Conservation (phyloP, 2,797 vertebrate genomes). For the Hemibagrus guttatus region DNA sequence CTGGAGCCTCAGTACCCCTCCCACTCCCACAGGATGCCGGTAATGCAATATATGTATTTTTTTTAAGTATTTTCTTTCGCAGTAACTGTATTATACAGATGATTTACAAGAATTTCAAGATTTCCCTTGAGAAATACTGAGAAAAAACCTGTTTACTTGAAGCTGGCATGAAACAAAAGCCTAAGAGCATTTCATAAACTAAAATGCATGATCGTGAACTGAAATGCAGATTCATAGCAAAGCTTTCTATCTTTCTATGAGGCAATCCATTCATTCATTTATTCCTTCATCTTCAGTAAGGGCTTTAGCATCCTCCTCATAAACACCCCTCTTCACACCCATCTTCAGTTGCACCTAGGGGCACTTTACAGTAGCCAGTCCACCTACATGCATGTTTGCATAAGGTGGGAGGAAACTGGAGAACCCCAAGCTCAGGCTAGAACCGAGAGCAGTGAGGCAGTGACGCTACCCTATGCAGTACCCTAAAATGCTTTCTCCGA, state of each 20-base stretch:
- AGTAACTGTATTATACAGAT: neutral
- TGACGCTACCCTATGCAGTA: neutral
- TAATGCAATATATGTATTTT: constrained; percentile 52
- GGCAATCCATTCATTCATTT: neutral
- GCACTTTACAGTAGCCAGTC: neutral
- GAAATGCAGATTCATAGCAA: neutral
- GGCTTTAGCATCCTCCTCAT: neutral
- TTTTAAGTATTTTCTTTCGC: neutral
- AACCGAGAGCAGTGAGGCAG: neutral
- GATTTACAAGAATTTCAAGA: neutral
- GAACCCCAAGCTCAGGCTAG: neutral
- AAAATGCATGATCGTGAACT: neutral
- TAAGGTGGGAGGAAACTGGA: neutral
- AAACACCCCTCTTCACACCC: neutral
- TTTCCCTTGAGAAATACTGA: neutral
- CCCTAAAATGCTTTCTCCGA: neutral
- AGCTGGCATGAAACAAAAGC: neutral
- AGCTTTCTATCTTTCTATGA: neutral
- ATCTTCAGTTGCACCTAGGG: neutral
- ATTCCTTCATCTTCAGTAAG: neutral
- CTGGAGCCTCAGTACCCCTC: constrained; percentile 91
- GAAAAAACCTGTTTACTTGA: neutral
- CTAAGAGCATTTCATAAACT: neutral
- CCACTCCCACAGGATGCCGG: constrained; percentile 91
- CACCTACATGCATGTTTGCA: no score